These are phyloP conservation scores for Eutrigla gurnardus DNA, from an alignment of 2,797 vertebrate species.

Conservation along the genomic window DNA sequence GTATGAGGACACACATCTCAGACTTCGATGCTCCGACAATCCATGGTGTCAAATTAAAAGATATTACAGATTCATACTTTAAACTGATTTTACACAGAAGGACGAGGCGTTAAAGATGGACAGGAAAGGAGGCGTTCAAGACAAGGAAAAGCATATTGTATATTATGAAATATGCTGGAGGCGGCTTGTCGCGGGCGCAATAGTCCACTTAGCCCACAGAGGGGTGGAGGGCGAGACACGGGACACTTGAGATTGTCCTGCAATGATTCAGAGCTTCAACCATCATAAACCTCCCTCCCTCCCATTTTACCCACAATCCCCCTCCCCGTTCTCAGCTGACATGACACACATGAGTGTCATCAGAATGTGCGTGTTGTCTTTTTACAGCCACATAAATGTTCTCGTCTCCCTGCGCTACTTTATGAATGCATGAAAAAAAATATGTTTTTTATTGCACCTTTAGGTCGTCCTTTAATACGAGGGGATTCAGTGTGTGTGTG, in stretches of 20 bases:
- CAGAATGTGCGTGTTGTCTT: not conserved
- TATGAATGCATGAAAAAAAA: not conserved
- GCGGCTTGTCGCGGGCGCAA: constrained; percentile 50
- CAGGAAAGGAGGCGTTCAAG: constrained; percentile 18
- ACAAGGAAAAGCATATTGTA: constrained; percentile 18
- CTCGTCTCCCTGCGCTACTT: constrained; percentile 4
- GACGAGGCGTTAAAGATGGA: not conserved
- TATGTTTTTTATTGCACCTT: not conserved
- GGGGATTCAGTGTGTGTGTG: not conserved
- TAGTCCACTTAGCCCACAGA: constrained; percentile 34
- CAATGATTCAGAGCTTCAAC: constrained; percentile 48
- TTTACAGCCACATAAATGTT: not conserved
- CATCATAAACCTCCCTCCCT: constrained; percentile 12
- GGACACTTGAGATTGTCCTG: constrained; percentile 52
- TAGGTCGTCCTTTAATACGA: not conserved
- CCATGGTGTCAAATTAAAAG: not conserved
- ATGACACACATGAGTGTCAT: constrained; percentile 33
- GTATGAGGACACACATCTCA: not conserved
- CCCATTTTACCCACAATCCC: not conserved
- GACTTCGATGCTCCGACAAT: not conserved
- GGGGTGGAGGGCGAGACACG: constrained; percentile 24
- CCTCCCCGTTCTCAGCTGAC: constrained; percentile 16
- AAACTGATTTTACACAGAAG: not conserved
- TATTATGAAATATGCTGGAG: constrained; percentile 47
- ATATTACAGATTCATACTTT: not conserved